A percentile compares a stretch with the other conserved stretches of the same genome.
Evolutionary conservation across 2,888 invertebrate genomes (phyloP).

Genomic region (Glyphotaelius pellucidus): DNA sequence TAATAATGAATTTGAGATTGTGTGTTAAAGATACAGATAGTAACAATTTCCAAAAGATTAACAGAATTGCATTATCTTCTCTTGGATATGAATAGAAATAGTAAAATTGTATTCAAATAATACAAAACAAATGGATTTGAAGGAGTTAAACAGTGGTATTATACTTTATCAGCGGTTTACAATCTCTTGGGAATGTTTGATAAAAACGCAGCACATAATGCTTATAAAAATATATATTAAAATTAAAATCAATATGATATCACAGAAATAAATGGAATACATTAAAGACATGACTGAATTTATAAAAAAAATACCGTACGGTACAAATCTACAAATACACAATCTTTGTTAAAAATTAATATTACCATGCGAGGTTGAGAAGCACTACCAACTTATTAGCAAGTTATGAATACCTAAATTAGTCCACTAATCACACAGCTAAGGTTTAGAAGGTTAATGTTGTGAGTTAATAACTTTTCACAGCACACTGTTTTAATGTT

Average conservation of each 20-base stretch:
- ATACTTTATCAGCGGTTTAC: not conserved
- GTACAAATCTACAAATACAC: not conserved
- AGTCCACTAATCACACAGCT: not conserved
- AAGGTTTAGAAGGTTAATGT: slow-evolving; percentile 4
- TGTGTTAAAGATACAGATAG: not conserved
- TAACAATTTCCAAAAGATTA: not conserved
- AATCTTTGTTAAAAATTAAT: not conserved
- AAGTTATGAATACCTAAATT: not conserved
- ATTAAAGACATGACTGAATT: not conserved
- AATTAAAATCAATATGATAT: slow-evolving; percentile 21
- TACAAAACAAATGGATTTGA: not conserved
- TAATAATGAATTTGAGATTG: not conserved
- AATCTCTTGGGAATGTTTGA: slow-evolving; percentile 14
- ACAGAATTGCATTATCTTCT: not conserved
- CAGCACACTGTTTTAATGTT: slow-evolving; percentile 41
- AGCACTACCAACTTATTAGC: not conserved
- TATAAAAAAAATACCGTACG: not conserved
- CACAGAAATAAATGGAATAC: slow-evolving; percentile 34
- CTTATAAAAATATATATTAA: not conserved
- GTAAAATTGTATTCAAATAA: not conserved
- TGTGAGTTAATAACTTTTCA: slow-evolving; percentile 31
- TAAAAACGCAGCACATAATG: not conserved
- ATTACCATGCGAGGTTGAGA: not conserved
- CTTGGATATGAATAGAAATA: not conserved
- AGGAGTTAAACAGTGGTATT: not conserved